Evolutionary conservation across 2,888 invertebrate species (phyloP).

Genomic region (Bhutanitis thaidina): DNA sequence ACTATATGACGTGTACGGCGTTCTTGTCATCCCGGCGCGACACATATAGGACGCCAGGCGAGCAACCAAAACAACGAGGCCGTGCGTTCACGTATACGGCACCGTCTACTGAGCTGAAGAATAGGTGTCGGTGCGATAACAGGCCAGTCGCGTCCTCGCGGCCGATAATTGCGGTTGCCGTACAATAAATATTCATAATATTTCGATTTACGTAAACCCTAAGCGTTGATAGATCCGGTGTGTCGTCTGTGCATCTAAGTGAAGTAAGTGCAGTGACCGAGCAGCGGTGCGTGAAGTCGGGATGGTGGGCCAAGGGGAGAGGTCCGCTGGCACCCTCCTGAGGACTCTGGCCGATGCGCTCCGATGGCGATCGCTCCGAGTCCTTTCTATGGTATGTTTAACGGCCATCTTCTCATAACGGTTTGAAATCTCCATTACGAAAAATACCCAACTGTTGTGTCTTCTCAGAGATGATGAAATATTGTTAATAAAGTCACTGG

Average conservation of each 20-base stretch:
- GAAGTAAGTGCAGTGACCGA: conserved; percentile 68
- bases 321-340: conserved; percentile 62
- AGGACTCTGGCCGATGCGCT: conserved; percentile 70
- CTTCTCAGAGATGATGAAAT: no score
- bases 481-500: no score
- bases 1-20: conserved; percentile 38
- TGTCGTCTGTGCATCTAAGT: conserved; percentile 20
- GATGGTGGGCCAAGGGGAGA: conserved; percentile 74
- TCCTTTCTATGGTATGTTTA: conserved; percentile 61
- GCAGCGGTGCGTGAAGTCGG: conserved; percentile 71
- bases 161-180: conserved; percentile 72
- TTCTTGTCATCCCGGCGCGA: conserved; percentile 39
- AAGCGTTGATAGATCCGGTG: neutral
- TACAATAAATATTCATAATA: neutral
- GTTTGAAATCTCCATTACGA: no score
- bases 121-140: conserved; percentile 71
- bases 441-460: no score
- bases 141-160: conserved; percentile 72
- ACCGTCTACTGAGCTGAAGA: conserved; percentile 59
- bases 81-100: conserved; percentile 52
- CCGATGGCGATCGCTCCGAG: conserved; percentile 62
- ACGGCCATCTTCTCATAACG: conserved; percentile 33
- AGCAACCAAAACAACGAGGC: conserved; percentile 63
- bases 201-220: neutral
- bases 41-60: conserved; percentile 63